Evolutionary conservation across 2,888 invertebrate genomes (phyloP).

Genomic region (Agrochola lychnidis): DNA sequence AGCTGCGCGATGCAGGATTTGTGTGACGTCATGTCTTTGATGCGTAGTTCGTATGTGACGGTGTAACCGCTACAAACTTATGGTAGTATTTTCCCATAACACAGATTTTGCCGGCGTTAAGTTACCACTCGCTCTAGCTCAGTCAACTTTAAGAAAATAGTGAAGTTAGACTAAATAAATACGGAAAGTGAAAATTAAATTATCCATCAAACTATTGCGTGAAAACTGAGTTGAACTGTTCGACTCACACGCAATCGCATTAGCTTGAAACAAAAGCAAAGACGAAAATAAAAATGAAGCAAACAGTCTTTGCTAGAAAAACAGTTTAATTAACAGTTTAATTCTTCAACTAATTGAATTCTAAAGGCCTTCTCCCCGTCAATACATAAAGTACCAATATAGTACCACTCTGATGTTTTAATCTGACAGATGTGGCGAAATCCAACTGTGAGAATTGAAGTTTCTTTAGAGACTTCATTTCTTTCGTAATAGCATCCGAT

Average conservation of each 20-base stretch:
- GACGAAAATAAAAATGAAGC: background rate
- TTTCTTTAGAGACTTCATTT: constrained; percentile 60
- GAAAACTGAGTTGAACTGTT: constrained; percentile 29
- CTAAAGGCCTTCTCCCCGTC: background rate
- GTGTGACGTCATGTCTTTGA: too few relatives aligned
- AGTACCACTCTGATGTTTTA: constrained; percentile 48
- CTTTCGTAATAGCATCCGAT: constrained; percentile 55
- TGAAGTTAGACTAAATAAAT: constrained; percentile 12
- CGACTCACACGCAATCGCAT: background rate
- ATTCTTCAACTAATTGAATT: background rate
- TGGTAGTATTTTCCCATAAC: constrained; percentile 12
- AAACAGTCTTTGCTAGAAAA: background rate
- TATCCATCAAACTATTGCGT: constrained; percentile 48
- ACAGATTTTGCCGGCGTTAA: constrained; percentile 10
- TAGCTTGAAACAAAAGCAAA: background rate
- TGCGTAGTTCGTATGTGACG: too few relatives aligned
- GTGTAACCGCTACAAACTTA: too few relatives aligned
- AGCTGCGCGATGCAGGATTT: too few relatives aligned
- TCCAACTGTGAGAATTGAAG: constrained; percentile 51
- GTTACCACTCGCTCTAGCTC: constrained; percentile 23
- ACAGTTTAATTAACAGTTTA: too few relatives aligned
- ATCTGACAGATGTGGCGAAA: constrained; percentile 60
- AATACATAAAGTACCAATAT: constrained; percentile 9
- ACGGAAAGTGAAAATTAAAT: constrained; percentile 44
- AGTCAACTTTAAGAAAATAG: constrained; percentile 21